These are phyloP conservation scores for Dipodomys ordii DNA, from an alignment of 2,113 vertebrate species.

Conservation along the genomic window DNA sequence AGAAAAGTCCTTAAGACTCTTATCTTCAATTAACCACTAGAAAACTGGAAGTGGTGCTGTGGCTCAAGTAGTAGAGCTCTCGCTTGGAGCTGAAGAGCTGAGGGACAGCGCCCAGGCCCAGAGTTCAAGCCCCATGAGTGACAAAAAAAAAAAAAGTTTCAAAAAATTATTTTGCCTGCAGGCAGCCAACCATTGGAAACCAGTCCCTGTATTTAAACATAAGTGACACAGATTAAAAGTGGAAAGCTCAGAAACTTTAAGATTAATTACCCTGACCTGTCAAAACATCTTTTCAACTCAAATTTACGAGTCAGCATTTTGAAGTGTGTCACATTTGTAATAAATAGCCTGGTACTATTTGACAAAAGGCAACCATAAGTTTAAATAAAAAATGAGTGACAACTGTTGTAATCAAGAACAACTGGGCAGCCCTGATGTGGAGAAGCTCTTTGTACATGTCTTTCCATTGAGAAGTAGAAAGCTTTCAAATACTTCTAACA, in stretches of 20 bases:
- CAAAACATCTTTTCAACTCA: constrained; percentile 37
- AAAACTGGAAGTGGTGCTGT: too few relatives aligned
- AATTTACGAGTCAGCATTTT: constrained; percentile 57
- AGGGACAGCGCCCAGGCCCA: too few relatives aligned
- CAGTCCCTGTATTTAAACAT: background rate
- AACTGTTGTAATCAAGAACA: constrained; percentile 56
- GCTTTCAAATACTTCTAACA: background rate
- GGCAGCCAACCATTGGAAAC: background rate
- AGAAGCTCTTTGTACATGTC: background rate
- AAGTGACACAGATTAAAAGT: background rate
- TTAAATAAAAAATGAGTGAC: constrained; percentile 63
- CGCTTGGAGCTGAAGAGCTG: too few relatives aligned
- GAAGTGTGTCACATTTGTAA: background rate
- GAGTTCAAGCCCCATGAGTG: too few relatives aligned
- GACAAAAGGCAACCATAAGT: constrained; percentile 15
- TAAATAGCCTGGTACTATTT: constrained; percentile 27
- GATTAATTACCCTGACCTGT: constrained; percentile 54
- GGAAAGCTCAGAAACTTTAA: background rate
- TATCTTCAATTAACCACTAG: too few relatives aligned
- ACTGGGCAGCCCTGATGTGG: background rate
- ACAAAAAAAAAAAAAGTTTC: background rate
- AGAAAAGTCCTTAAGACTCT: too few relatives aligned
- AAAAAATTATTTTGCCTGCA: background rate
- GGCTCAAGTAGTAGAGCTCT: too few relatives aligned
- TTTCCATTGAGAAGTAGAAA: background rate